Evolutionary conservation across 2,113 vertebrate genomes (phyloP).

Genomic region (Salvelinus alpinus): DNA sequence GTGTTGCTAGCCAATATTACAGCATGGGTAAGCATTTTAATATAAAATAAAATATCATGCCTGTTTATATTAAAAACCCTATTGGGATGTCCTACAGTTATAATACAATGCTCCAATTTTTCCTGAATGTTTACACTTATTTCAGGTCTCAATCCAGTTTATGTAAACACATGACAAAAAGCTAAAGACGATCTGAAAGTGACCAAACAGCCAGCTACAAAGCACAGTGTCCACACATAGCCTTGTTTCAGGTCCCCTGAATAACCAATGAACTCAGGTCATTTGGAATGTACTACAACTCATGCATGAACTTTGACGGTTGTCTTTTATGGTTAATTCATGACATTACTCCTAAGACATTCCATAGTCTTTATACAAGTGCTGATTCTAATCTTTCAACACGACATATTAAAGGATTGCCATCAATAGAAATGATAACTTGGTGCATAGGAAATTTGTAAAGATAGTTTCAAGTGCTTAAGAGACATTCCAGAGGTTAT

Average conservation of each 20-base stretch:
- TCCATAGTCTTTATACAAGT: slow-evolving; percentile 77
- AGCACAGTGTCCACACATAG: slow-evolving; percentile 79
- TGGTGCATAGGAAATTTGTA: slow-evolving; percentile 15
- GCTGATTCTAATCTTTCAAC: slow-evolving; percentile 61
- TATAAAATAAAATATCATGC: slow-evolving; percentile 60
- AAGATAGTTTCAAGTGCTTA: slow-evolving; percentile 62
- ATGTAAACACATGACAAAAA: slow-evolving; percentile 50
- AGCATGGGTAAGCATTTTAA: slow-evolving; percentile 83
- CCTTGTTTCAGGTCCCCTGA: slow-evolving; percentile 84
- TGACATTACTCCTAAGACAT: slow-evolving; percentile 79
- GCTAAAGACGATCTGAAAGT: slow-evolving; percentile 48
- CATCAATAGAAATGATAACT: background rate
- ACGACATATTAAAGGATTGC: slow-evolving; percentile 62
- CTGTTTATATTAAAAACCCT: slow-evolving; percentile 78
- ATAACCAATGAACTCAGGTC: slow-evolving; percentile 89
- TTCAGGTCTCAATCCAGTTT: slow-evolving; percentile 70
- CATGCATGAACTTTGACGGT: slow-evolving; percentile 67
- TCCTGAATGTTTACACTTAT: slow-evolving; percentile 80
- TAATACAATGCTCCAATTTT: slow-evolving; percentile 74
- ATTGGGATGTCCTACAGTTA: slow-evolving; percentile 50
- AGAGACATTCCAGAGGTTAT: slow-evolving; percentile 78
- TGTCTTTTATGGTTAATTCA: slow-evolving; percentile 80
- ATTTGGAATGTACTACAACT: slow-evolving; percentile 85
- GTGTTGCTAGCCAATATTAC: slow-evolving; percentile 80
- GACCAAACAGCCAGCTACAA: slow-evolving; percentile 75